Percentiles rank a stretch among this genome's conserved stretches.
These are phyloP conservation scores for Chelonus insularis DNA, from an alignment of 1,140 invertebrate genomes.

Conservation along the genomic window DNA sequence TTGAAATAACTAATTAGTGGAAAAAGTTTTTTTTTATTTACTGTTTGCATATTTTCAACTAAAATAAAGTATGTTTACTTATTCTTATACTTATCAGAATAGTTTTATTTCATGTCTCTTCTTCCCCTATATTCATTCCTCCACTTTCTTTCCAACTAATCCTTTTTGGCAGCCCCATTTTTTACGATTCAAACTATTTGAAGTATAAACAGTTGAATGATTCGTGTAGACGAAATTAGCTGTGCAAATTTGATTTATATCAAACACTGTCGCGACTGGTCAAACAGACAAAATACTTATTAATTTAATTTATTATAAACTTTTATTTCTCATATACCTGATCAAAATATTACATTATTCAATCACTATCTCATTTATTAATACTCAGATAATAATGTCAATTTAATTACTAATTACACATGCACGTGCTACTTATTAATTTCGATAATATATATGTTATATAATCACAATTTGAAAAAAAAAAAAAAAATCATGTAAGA, in stretches of 20 bases:
- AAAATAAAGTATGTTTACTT: no score
- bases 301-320: slow-evolving; percentile 16
- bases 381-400: no score
- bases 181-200: slow-evolving; percentile 11
- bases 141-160: slow-evolving; percentile 1
- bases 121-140: background rate
- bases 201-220: slow-evolving; percentile 22
- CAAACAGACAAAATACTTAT: slow-evolving; percentile 22
- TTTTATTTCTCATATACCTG: background rate
- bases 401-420: no score
- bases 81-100: no score
- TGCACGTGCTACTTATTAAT: no score
- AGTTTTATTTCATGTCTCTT: background rate
- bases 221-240: slow-evolving; percentile 21
- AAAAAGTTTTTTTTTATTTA: no score
- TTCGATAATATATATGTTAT: no score
- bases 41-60: no score
- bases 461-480: no score
- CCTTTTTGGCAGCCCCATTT: slow-evolving; percentile 3
- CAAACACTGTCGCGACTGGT: slow-evolving; percentile 23
- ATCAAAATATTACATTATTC: background rate
- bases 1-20: no score
- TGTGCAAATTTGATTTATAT: slow-evolving; percentile 26
- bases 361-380: background rate
- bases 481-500: no score